Evolutionary conservation across 2,888 invertebrate species (phyloP).

Genomic region (Thalpophila matura): DNA sequence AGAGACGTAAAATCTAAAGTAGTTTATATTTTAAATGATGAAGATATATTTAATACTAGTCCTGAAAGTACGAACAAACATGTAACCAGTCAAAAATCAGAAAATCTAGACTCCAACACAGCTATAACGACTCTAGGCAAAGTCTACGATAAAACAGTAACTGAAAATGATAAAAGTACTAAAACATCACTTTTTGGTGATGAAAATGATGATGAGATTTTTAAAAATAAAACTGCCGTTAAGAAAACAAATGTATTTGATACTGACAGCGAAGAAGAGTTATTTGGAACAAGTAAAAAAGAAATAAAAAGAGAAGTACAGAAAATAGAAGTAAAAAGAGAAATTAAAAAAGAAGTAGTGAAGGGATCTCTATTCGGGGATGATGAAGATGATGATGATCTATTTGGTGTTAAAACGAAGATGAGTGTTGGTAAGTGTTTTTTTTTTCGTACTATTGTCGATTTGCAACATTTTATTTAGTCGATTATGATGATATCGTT

Average conservation of each 20-base stretch:
- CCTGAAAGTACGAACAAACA: constrained; percentile 20
- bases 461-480: neutral
- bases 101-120: constrained; percentile 33
- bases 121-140: constrained; percentile 49
- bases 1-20: constrained; percentile 76
- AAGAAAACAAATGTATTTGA: constrained; percentile 73
- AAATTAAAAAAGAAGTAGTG: constrained; percentile 58
- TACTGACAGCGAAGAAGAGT: constrained; percentile 81
- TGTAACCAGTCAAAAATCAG: constrained; percentile 19
- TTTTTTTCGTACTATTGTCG: constrained; percentile 12
- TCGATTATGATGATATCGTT: neutral
- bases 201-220: constrained; percentile 78
- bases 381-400: constrained; percentile 79
- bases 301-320: constrained; percentile 44
- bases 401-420: constrained; percentile 76
- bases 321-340: constrained; percentile 58
- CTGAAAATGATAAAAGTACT: constrained; percentile 52
- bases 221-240: constrained; percentile 66
- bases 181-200: constrained; percentile 74
- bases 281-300: constrained; percentile 69
- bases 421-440: constrained; percentile 68
- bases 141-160: constrained; percentile 28
- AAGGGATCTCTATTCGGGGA: constrained; percentile 80
- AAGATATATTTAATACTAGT: constrained; percentile 80
- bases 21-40: constrained; percentile 83